Conservation (phyloP, 2,113 vertebrate genomes). For the Embiotoca jacksoni region DNA sequence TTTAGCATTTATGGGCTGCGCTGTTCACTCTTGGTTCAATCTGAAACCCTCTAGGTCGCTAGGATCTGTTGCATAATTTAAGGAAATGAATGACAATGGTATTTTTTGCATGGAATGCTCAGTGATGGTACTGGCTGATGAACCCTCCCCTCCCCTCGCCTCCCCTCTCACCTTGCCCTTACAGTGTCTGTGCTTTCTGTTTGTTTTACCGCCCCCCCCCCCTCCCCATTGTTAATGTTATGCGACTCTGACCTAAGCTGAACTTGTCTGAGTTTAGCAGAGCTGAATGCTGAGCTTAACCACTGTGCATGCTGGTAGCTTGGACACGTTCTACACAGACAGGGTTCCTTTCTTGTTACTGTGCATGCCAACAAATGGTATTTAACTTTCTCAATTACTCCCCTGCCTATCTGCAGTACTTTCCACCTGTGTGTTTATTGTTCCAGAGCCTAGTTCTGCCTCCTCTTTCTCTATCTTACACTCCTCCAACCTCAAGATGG, state of each 20-base stretch:
- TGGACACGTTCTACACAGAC: slow-evolving; percentile 46
- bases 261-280: slow-evolving; percentile 56
- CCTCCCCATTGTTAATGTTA: slow-evolving; percentile 41
- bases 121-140: slow-evolving; percentile 80
- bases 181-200: slow-evolving; percentile 66
- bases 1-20: slow-evolving; percentile 45
- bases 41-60: slow-evolving; percentile 79
- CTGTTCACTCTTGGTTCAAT: slow-evolving; percentile 85
- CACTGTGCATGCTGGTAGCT: slow-evolving; percentile 78
- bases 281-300: slow-evolving; percentile 61
- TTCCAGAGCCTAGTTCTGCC: slow-evolving; percentile 65
- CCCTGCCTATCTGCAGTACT: slow-evolving; percentile 59
- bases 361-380: slow-evolving; percentile 78
- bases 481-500: slow-evolving; percentile 2
- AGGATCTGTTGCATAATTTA: slow-evolving; percentile 75
- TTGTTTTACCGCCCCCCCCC: slow-evolving; percentile 66
- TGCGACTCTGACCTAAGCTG: slow-evolving; percentile 57
- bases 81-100: slow-evolving; percentile 81
- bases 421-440: slow-evolving; percentile 65
- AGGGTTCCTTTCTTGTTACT: slow-evolving; percentile 61
- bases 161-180: slow-evolving; percentile 48
- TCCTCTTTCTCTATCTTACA: slow-evolving; percentile 49
- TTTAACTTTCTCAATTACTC: slow-evolving; percentile 47
- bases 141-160: slow-evolving; percentile 27
- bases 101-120: slow-evolving; percentile 88